Conservation (phyloP, 64 coral and sea anemone genomes). For the Astreopora myriophthalma region DNA sequence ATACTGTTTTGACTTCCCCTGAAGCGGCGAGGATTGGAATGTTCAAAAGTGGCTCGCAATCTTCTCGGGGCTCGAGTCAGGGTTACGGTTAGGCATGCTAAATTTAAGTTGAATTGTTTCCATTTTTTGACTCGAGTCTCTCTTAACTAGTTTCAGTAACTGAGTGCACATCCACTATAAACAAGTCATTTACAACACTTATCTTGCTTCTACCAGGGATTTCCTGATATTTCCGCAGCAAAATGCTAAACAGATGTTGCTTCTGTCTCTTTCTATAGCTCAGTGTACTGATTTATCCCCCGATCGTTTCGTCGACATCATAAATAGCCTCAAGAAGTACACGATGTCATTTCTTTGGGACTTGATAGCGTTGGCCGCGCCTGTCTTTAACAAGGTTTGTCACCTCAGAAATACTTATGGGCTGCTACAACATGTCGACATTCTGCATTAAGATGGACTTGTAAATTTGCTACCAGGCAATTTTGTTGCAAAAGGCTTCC, state of each 20-base stretch:
- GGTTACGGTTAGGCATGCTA: neutral
- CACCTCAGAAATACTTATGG: neutral
- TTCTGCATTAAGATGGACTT: no score
- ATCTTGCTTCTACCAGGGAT: neutral
- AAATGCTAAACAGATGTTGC: neutral
- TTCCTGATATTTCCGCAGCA: neutral
- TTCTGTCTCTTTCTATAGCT: neutral
- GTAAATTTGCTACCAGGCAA: no score
- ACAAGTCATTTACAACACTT: neutral
- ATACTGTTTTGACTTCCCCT: no score
- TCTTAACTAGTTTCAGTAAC: neutral
- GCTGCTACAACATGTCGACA: no score
- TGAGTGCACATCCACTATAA: neutral
- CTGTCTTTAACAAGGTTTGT: conserved; percentile 59
- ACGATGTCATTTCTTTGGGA: conserved; percentile 61
- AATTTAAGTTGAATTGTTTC: neutral
- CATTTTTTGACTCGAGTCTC: neutral
- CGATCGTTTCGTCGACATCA: conserved; percentile 22
- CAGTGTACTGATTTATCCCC: neutral
- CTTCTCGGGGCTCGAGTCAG: no score
- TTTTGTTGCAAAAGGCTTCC: no score
- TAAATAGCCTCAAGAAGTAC: conserved; percentile 43
- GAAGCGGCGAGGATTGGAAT: no score
- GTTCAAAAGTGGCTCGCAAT: no score
- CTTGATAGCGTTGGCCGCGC: conserved; percentile 39